Conservation (phyloP, 1,140 invertebrate genomes). For the Cylas formicarius region DNA sequence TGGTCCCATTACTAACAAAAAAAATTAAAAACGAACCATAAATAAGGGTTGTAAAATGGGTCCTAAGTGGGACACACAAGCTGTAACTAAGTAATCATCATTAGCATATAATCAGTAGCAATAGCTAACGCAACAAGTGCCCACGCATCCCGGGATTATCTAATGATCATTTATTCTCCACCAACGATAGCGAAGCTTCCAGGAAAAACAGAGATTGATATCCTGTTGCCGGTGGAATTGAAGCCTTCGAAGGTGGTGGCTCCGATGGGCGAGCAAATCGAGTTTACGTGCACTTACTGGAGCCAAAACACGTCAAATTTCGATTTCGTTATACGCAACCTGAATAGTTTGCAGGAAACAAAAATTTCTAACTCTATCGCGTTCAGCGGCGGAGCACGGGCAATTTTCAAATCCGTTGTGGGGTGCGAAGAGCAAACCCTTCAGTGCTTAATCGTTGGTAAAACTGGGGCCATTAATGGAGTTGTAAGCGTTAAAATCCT, state of each 20-base stretch:
- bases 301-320: slow-evolving; percentile 20
- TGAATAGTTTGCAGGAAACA: slow-evolving; percentile 9
- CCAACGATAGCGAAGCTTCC: too few species aligned
- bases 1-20: too few species aligned
- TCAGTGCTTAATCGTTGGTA: slow-evolving; percentile 37
- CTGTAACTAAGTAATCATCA: too few species aligned
- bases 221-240: slow-evolving; percentile 49
- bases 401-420: slow-evolving; percentile 32
- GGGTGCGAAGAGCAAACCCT: slow-evolving; percentile 30
- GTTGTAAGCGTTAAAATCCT: slow-evolving; percentile 13
- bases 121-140: too few species aligned
- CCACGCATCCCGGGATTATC: too few species aligned
- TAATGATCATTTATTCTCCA: too few species aligned
- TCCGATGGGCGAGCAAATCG: slow-evolving; percentile 38
- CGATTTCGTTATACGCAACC: slow-evolving; percentile 14
- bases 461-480: slow-evolving; percentile 33
- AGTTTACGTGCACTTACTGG: slow-evolving; percentile 48
- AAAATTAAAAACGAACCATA: too few species aligned
- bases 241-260: slow-evolving; percentile 43
- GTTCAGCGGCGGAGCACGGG: slow-evolving; percentile 13
- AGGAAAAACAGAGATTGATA: too few species aligned
- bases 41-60: too few species aligned
- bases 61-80: too few species aligned
- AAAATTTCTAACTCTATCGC: slow-evolving; percentile 7
- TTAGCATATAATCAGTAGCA: too few species aligned